Evolutionary conservation across 2,888 invertebrate species (phyloP).

Genomic region (Flexamia atlantica): DNA sequence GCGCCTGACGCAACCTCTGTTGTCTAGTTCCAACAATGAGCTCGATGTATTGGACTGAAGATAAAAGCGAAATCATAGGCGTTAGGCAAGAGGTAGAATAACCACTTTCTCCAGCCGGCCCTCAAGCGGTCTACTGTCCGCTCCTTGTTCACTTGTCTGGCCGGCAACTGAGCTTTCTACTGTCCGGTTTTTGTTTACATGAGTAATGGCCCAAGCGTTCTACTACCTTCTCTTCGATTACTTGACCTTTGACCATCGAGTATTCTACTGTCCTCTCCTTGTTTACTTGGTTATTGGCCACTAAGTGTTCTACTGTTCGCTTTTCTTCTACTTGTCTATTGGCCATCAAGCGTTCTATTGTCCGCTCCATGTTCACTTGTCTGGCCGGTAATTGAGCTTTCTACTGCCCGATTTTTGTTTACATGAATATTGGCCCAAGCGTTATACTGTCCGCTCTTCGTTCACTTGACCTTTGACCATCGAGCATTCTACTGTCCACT

Average conservation of each 20-base stretch:
- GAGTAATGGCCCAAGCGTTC: no score
- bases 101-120: conserved; percentile 3
- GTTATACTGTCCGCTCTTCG: no score
- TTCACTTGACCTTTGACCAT: no score
- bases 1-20: not conserved
- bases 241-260: no score
- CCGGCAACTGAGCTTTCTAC: not conserved
- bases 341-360: not conserved
- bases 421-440: no score
- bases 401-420: not conserved
- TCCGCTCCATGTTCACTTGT: not conserved
- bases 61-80: conserved; percentile 27
- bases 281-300: no score
- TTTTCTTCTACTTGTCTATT: no score
- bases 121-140: not conserved
- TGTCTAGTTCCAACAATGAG: not conserved
- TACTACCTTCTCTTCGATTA: no score
- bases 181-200: not conserved
- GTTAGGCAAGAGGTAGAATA: conserved; percentile 6
- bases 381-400: not conserved
- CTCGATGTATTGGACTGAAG: conserved; percentile 23
- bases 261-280: no score
- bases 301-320: no score
- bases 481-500: no score
- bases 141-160: not conserved